Base-by-base conservation (phyloP, 2,888 invertebrate genomes). In the Hybos culiciformis region DNA sequence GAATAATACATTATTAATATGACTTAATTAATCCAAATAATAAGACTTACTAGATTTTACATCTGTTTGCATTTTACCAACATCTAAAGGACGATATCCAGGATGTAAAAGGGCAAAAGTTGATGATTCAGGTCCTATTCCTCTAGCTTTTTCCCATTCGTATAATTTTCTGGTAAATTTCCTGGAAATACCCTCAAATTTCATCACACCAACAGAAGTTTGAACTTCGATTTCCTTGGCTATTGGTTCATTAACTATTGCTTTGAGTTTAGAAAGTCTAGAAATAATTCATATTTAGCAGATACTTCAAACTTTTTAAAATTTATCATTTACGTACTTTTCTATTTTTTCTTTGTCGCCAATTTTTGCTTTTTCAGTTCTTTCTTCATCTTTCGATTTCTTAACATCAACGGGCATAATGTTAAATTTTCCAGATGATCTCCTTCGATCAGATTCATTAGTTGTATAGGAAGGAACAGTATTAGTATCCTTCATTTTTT, bases 111-210 rank as follows among this genome's bases (percentile, higher is more conserved):
- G 65, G 0, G 86, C 83, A 51, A 88, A 84, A 0, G 87, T 87
- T 1, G 87, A 88, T 0, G 79, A 80, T 62, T 88, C 87, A 0
- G 87, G 87, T 0, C 81, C 80, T 45, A 88, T 87, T 2, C 87
- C 87, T 46, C 80, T 71, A n/a, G 85, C 82, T 55, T 86, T 85
- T 59, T 87, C 85, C 91, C 91, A 92, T 61, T 91, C 90, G 61
- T 88, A 88, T 0, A 92, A 71, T 56, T 87, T 88, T 20, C 83
- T 78, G 0, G 90, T 88, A 62, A 92, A 92, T 52, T 88, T 88
- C 36, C 86, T 75, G 1, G 88, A 88, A 51, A 91, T 87, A 9
- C 77, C 85, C 70, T 86, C 80, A 57, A 90, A 87, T 58, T 85
- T 76, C 60, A 86, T 83, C 24, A 85, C 80, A 1, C 88, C 85